Conservation (phyloP, 2,113 vertebrate genomes). For the Sapajus apella region DNA sequence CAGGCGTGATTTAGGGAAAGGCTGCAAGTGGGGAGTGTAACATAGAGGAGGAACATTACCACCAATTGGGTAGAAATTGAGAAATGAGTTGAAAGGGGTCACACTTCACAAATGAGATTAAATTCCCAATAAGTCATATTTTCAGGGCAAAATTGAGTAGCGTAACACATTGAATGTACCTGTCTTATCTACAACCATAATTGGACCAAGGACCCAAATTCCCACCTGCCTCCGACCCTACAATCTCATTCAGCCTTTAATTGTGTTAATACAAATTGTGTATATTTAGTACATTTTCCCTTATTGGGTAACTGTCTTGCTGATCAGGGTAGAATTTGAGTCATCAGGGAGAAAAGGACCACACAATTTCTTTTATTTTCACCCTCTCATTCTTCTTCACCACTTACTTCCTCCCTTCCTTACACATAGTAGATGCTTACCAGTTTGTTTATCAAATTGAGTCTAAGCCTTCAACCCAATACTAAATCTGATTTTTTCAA, state of each 20-base stretch:
- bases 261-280: neutral
- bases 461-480: neutral
- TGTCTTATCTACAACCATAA: neutral
- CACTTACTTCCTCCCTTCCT: neutral
- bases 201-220: neutral
- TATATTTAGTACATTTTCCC: neutral
- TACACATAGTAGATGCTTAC: neutral
- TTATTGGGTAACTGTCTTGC: neutral
- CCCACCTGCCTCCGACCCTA: neutral
- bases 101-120: neutral
- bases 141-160: neutral
- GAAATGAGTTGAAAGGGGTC: neutral
- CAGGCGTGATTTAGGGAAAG: neutral
- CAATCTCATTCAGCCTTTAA: neutral
- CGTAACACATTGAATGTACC: neutral
- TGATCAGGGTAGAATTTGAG: neutral
- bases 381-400: neutral
- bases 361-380: neutral
- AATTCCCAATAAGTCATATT: neutral
- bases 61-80: neutral
- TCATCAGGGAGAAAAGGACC: neutral
- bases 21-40: neutral
- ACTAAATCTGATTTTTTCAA: neutral
- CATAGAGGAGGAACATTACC: neutral
- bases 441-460: neutral